Evolutionary conservation across 2,113 vertebrate species (phyloP), one percentile per base, ranked within the genome.

Genomic region (Tragelaphus strepsiceros): DNA sequence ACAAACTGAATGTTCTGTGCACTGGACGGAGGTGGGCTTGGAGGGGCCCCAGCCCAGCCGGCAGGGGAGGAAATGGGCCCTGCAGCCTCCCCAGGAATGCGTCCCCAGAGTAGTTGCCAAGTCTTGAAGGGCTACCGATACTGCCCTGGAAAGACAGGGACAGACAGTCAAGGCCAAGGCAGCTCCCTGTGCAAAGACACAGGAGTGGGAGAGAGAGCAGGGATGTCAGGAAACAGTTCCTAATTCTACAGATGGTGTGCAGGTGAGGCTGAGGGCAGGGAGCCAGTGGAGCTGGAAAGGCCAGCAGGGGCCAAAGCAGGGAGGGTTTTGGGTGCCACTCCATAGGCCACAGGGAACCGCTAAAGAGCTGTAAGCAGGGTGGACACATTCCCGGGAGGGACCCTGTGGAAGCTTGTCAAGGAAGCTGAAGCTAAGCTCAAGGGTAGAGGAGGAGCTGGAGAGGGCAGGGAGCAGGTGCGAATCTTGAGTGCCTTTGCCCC

Each of bases 1-100:
- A 39, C 8, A 67, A 59, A 49, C 46, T 26, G 35, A 56, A 39
- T 53, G 30, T 61, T 53, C 4, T 7, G 43, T 12, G 2, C 13
- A 1, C 11, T 0, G n/a, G 49, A 19, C 0, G 7, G 26, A 28
- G n/a, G 39, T 4, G 21, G 35, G n/a, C 28, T 1, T 5, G 43
- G 61, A 58, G n/a, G 54, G 26, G 35, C 0, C 3, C 54, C 28
- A 26, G 71, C 14, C 43, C 19, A 16, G 26, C 5, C 4, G 30
- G 30, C n/a, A 19, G 13, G 26, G 84, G 26, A 83, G 39, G 10
- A 24, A 39, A 35, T 10, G 67, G 32, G 19, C 3, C 61, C 7
- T 2, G 3, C 14, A 35, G 67, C 21, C 21, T 78, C 30, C 71
- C 14, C 6, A 19, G 19, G 6, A 46, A 14, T 51, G 12, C 2